Conservation (phyloP, 2,888 invertebrate species). For the Catocala nupta region DNA sequence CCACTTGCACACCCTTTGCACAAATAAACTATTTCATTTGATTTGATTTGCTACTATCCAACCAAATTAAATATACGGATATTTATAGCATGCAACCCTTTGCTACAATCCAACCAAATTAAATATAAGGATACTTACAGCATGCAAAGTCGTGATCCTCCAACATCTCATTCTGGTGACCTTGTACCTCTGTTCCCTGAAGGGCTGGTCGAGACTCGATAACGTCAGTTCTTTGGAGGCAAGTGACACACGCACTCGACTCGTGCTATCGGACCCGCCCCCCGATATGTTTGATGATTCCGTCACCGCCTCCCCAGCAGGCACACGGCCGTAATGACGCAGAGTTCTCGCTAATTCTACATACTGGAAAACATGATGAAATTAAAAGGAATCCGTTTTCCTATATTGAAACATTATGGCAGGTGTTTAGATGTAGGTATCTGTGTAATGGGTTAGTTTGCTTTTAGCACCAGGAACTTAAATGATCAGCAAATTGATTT, state of each 20-base stretch:
- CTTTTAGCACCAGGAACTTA: too few relatives aligned
- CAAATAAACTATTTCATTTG: too few relatives aligned
- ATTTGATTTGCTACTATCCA: too few relatives aligned
- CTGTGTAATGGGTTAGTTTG: too few relatives aligned
- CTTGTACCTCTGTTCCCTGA: conserved; percentile 95
- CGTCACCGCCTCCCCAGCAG: conserved; percentile 80
- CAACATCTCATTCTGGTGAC: conserved; percentile 99
- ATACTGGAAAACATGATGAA: conserved; percentile 88
- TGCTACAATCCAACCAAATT: neutral
- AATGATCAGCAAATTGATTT: too few relatives aligned
- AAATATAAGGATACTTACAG: conserved; percentile 81
- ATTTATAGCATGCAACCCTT: conserved; percentile 88
- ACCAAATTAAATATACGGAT: neutral
- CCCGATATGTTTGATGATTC: conserved; percentile 67
- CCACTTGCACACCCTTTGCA: too few relatives aligned
- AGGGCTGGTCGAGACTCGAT: conserved; percentile 87
- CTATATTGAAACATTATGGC: neutral
- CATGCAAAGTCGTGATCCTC: conserved; percentile 96
- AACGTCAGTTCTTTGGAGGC: conserved; percentile 95
- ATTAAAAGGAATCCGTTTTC: neutral
- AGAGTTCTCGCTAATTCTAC: conserved; percentile 94
- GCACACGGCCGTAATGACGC: conserved; percentile 95
- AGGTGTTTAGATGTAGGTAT: too few relatives aligned
- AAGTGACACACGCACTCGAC: conserved; percentile 90
- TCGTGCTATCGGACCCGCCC: conserved; percentile 52